phyloP scores from a whole-genome alignment of 2,888 invertebrate species.

The Cepaea hortensis region DNA sequence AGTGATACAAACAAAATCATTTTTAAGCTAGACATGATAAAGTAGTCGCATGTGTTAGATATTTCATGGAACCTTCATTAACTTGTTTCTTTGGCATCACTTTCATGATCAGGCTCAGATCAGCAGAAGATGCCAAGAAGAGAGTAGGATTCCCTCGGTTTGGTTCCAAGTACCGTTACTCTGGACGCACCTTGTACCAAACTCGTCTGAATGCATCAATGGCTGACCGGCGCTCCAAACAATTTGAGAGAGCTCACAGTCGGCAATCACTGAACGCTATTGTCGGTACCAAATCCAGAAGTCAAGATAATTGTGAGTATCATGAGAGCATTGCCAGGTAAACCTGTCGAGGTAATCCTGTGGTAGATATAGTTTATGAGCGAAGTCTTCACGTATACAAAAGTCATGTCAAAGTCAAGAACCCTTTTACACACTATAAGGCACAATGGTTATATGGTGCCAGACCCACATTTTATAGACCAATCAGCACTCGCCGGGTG shows the following conservation, averaged over 20 bases:
- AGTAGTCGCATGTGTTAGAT: neutral
- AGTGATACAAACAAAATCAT: no score
- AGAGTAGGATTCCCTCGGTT: slow-evolving; percentile 81
- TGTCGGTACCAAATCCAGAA: slow-evolving; percentile 42
- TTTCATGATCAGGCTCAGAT: slow-evolving; percentile 84
- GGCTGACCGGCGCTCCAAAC: slow-evolving; percentile 88
- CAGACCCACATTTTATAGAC: no score
- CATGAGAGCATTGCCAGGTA: neutral
- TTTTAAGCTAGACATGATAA: no score
- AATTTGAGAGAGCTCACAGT: slow-evolving; percentile 82
- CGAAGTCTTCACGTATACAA: no score
- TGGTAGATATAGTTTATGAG: neutral
- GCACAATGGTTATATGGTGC: no score
- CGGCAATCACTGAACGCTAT: slow-evolving; percentile 48
- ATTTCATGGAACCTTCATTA: neutral
- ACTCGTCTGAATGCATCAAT: slow-evolving; percentile 85
- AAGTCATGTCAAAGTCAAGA: no score
- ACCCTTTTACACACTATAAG: no score
- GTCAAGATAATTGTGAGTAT: slow-evolving; percentile 49
- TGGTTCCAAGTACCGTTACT: slow-evolving; percentile 92
- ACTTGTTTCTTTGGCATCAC: neutral
- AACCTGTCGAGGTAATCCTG: neutral
- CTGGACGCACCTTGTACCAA: slow-evolving; percentile 97
- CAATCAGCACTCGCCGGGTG: no score
- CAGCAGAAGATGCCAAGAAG: slow-evolving; percentile 86